phyloP scores from a whole-genome alignment of 2,113 vertebrate genomes.

The Nematolebias whitei region DNA sequence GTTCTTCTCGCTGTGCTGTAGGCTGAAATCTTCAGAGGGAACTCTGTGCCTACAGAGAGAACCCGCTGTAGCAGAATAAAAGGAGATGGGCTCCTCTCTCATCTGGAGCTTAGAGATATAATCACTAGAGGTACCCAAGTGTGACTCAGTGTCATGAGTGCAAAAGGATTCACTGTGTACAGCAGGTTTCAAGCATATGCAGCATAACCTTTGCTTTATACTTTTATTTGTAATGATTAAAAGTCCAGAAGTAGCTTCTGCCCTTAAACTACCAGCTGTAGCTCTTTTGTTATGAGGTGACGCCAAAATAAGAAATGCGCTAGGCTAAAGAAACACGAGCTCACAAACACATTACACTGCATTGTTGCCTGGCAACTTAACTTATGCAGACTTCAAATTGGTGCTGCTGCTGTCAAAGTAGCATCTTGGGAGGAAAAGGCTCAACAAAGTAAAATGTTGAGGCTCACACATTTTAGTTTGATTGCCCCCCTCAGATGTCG shows the following conservation, averaged over 20 bases:
- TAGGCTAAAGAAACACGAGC: constrained; percentile 42
- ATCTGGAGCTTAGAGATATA: constrained; percentile 34
- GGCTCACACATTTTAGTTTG: constrained; percentile 31
- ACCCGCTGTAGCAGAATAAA: constrained; percentile 33
- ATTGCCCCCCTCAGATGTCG: constrained; percentile 32
- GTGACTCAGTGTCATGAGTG: constrained; percentile 42
- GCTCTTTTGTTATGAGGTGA: constrained; percentile 34
- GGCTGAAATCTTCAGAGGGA: constrained; percentile 16
- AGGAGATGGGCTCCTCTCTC: constrained; percentile 33
- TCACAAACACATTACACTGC: constrained; percentile 36
- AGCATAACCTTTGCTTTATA: neutral
- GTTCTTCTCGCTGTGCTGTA: neutral
- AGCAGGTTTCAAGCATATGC: constrained; percentile 26
- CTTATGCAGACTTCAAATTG: constrained; percentile 55
- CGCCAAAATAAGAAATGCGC: constrained; percentile 33
- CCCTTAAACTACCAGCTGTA: constrained; percentile 2
- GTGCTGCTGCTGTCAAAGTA: constrained; percentile 37
- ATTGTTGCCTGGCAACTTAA: constrained; percentile 78
- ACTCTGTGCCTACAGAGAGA: constrained; percentile 4
- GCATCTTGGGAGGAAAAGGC: constrained; percentile 26
- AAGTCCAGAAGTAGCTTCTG: neutral
- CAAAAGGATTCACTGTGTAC: constrained; percentile 26
- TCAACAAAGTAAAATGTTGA: constrained; percentile 42
- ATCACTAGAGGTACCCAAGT: constrained; percentile 47
- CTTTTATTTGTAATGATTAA: constrained; percentile 1